Evolutionary conservation across 2,888 invertebrate genomes (phyloP).

Genomic region (Galeruca laticollis): DNA sequence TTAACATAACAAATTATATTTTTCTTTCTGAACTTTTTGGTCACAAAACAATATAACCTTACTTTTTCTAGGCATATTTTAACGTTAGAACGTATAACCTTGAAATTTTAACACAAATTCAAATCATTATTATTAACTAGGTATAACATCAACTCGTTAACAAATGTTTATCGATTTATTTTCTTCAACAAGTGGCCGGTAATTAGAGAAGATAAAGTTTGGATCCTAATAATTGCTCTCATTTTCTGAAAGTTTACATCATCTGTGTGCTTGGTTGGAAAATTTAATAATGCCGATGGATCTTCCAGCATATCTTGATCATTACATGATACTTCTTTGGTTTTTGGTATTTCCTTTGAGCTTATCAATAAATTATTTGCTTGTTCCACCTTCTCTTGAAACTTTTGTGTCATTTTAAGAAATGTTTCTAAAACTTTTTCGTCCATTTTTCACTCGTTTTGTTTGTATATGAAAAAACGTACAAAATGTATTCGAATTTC

Average conservation of each 20-base stretch:
- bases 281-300: not conserved
- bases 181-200: not conserved
- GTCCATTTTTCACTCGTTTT: not conserved
- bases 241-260: not conserved
- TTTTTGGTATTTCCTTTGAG: not conserved
- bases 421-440: not conserved
- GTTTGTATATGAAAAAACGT: too few relatives aligned
- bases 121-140: too few relatives aligned
- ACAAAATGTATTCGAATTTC: too few relatives aligned
- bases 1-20: too few relatives aligned
- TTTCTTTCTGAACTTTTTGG: too few relatives aligned
- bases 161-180: not conserved
- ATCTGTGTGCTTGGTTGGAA: not conserved
- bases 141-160: too few relatives aligned
- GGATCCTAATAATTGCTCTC: constrained; percentile 6
- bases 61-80: too few relatives aligned
- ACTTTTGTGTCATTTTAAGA: not conserved
- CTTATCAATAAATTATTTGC: not conserved
- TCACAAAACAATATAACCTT: too few relatives aligned
- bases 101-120: not conserved
- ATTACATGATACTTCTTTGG: not conserved
- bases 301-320: not conserved
- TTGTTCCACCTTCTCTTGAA: not conserved
- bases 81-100: too few relatives aligned
- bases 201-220: constrained; percentile 3